Base-by-base conservation (phyloP, 2,797 vertebrate genomes). In the Pagetopsis macropterus region DNA sequence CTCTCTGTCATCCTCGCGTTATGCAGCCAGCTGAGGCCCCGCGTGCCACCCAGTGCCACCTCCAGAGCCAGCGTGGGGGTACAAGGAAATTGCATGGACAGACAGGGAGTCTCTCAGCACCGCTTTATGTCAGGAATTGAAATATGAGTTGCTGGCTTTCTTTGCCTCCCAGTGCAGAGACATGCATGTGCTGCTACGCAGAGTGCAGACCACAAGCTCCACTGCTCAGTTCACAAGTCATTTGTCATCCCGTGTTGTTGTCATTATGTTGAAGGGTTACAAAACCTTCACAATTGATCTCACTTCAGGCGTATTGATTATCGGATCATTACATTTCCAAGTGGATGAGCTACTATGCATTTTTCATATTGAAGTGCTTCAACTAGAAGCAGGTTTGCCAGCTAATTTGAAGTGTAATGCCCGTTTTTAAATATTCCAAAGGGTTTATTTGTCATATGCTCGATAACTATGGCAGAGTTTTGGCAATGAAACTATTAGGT, bases 1-100 rank as follows among this genome's bases (percentile, higher is more conserved):
- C 83, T 75, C 76, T 81, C 79, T 72, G 79, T 88, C 80, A 74
- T 73, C 61, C 79, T 60, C 55, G 72, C 60, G 79, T 76, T 81
- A 70, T 70, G 84, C 9, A 57, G 78, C 78, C 67, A 82, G 73
- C 82, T 79, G 82, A 81, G 77, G 67, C 82, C 55, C 57, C 1
- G 37, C 5, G 21, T 52, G 45, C 65, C 74, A 40, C 77, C 74
- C 58, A 9, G 55, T 45, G 60, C 77, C 81, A 60, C 72, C 76
- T 79, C 78, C 60, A 43, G 72, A 70, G 72, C 37, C 59, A 84
- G 61, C 8, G 12, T 1, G 21, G 62, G 59, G 77, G 50, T 49
- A 48, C 76, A 43, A 27, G 56, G 60, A 76, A 68, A 72, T 76
- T 70, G 75, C 58, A 43, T 3, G 43, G 62, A 31, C 55, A 68